Conservation (phyloP, 2,888 invertebrate genomes). For the Hipparchia semele region DNA sequence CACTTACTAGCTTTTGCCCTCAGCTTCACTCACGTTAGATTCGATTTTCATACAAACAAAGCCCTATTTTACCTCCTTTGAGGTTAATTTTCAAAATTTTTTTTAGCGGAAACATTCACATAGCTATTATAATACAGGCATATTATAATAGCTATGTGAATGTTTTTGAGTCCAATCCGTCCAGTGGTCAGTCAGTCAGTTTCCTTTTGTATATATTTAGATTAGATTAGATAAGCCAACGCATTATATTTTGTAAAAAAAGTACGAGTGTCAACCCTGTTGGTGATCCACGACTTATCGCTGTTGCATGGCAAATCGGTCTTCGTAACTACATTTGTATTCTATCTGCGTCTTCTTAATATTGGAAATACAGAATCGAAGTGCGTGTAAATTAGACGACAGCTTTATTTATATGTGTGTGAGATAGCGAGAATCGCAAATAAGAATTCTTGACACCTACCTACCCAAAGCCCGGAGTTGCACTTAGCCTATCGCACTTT, state of each 20-base stretch:
- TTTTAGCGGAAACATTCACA: no score
- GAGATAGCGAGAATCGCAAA: conserved; percentile 11
- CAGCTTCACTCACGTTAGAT: no score
- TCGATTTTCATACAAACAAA: no score
- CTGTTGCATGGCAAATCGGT: conserved; percentile 54
- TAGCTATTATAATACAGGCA: no score
- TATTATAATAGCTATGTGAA: no score
- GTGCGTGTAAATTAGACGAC: conserved; percentile 29
- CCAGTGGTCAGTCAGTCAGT: no score
- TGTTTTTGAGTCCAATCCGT: no score
- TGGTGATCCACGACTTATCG: conserved; percentile 48
- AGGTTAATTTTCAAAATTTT: no score
- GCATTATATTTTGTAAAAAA: not conserved
- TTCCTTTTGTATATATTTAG: no score
- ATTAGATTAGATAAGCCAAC: no score
- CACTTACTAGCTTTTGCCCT: no score
- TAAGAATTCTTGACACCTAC: not conserved
- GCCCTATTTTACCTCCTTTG: no score
- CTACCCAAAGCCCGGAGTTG: not conserved
- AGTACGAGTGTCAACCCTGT: not conserved
- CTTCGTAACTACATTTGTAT: conserved; percentile 42
- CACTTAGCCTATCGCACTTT: not conserved
- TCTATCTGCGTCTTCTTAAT: conserved; percentile 32
- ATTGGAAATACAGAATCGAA: conserved; percentile 34
- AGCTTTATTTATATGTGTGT: conserved; percentile 34